Evolutionary conservation across 2,113 vertebrate species (phyloP).

Genomic region (Columbina picui): DNA sequence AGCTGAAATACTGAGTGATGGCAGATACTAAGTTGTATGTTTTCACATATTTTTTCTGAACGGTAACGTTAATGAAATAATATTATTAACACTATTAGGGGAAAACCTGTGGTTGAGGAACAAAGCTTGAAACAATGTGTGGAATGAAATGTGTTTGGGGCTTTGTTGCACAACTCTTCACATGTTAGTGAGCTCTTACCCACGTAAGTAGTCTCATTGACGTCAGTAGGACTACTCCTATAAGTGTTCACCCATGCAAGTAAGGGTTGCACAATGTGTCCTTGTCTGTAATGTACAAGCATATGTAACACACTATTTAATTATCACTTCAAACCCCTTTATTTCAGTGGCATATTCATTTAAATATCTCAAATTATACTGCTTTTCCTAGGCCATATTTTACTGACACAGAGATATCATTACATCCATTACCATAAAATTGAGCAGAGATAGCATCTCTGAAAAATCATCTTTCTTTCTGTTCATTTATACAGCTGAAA

Average conservation of each 20-base stretch:
- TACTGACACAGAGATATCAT: not conserved
- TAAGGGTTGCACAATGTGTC: constrained; percentile 34
- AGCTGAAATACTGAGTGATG: not conserved
- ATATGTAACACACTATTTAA: not conserved
- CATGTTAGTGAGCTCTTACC: constrained; percentile 38
- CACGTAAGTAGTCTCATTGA: constrained; percentile 33
- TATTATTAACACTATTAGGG: not conserved
- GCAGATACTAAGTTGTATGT: not conserved
- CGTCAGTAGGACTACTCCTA: constrained; percentile 34
- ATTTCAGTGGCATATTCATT: not conserved
- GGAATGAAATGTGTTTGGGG: constrained; percentile 12
- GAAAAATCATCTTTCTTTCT: not conserved
- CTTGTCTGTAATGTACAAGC: not conserved
- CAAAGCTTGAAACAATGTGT: constrained; percentile 31
- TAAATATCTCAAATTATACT: not conserved
- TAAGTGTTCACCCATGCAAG: constrained; percentile 26
- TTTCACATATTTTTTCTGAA: not conserved
- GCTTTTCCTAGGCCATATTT: not conserved
- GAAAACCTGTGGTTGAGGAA: constrained; percentile 1
- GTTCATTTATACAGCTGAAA: not conserved
- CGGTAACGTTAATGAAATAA: not conserved
- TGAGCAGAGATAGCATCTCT: not conserved
- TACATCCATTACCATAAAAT: not conserved
- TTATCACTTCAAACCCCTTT: constrained; percentile 25
- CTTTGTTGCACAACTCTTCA: constrained; percentile 42